Conservation (phyloP, 2,797 vertebrate genomes). For the Anableps anableps region DNA sequence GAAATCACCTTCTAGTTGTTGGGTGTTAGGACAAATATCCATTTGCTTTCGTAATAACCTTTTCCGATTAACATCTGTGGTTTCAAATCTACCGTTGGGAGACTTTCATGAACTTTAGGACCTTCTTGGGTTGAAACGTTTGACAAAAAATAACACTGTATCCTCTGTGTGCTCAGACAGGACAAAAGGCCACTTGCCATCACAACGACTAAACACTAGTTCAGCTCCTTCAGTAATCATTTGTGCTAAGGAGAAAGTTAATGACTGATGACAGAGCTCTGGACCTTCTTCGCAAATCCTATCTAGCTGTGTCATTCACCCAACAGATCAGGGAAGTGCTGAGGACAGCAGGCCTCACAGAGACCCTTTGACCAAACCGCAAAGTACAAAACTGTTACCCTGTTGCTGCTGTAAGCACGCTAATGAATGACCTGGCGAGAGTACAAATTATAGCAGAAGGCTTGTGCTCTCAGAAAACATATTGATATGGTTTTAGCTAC, state of each 20-base stretch:
- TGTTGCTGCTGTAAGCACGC: conserved; percentile 18
- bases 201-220: conserved; percentile 5
- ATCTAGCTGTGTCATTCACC: conserved; percentile 16
- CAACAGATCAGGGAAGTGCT: conserved; percentile 49
- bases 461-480: background rate
- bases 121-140: background rate
- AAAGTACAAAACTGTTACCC: conserved; percentile 56
- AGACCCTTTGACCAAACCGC: conserved; percentile 54
- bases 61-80: background rate
- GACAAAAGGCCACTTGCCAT: background rate
- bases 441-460: background rate
- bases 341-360: conserved; percentile 45
- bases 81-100: background rate
- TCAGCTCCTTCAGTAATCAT: conserved; percentile 19
- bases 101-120: background rate
- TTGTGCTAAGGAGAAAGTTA: conserved; percentile 25
- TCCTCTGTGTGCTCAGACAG: background rate
- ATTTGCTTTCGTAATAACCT: background rate
- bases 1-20: background rate
- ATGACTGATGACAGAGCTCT: conserved; percentile 41
- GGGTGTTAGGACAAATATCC: background rate
- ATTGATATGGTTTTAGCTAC: too few relatives aligned
- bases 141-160: background rate
- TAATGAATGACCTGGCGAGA: conserved; percentile 51
- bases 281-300: conserved; percentile 22